Evolutionary conservation across 2,797 vertebrate species (phyloP), one percentile per base, ranked within the genome.

Genomic region (Crocidura indochinensis): DNA sequence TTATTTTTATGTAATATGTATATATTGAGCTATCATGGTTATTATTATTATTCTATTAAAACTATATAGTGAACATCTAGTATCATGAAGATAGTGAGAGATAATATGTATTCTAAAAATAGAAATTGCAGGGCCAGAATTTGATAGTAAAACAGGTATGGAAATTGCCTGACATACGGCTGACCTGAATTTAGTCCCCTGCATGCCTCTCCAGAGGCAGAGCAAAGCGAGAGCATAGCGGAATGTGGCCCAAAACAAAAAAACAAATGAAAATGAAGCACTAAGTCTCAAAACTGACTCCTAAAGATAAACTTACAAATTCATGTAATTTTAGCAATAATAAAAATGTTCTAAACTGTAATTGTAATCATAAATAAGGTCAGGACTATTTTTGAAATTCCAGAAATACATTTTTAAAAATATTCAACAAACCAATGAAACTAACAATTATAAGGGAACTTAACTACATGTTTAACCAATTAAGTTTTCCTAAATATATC

Each of bases 221-320:
- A 38, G 38, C 38, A 2, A 38, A 38, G 38, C 38, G 5, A 38
- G 38, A 38, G 38, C 38, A 38, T 38, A 38, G 38, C 38, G 2
- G 38, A 38, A 38, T 38, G 38, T 38, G 38, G 38, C 38, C 38
- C 38, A 38, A 38, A 38, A 38, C 38, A 38, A 38, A 38, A 38
- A 38, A 38, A 38, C 38, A 38, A 56, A 19, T 56, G 6, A 11
- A 11, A 56, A 56, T 19, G 27, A 26, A 26, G 27, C 27, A 65
- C 24, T 27, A 4, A 56, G 12, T 91, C 65, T 65, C 47, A 77
- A 92, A 80, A 74, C 12, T 56, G 1, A 68, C 8, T 75, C 77
- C 4, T 80, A 10, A 93, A 90, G 68, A 80, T 75, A 88, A 87
- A 44, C 27, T 31, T 19, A 65, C 89, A 88, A 94, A 84, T 8